A percentile compares a stretch with the other conserved stretches of the same genome.
Conservation (phyloP, 23 tunicate genomes). For the Trididemnum miniatum region DNA sequence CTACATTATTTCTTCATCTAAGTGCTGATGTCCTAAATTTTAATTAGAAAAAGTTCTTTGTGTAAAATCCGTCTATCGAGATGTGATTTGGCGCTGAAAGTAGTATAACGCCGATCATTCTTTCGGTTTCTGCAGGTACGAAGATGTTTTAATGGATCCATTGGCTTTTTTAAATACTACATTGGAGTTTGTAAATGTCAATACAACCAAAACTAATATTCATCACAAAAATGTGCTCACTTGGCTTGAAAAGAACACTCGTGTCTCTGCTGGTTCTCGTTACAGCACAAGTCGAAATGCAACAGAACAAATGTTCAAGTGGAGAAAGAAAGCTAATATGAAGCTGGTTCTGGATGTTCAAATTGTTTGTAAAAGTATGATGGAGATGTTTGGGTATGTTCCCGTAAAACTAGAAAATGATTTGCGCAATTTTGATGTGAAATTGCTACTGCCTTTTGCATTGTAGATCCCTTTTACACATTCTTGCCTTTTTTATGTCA, state of each 20-base stretch:
- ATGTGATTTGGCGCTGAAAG: too few relatives aligned
- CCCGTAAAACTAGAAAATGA: not conserved
- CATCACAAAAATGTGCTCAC: not conserved
- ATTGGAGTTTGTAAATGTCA: not conserved
- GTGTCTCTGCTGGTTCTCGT: not conserved
- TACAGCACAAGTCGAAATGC: slow-evolving; percentile 14
- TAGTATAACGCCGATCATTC: too few relatives aligned
- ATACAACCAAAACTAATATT: not conserved
- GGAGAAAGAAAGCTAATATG: not conserved
- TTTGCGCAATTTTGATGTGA: not conserved
- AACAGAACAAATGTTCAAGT: not conserved
- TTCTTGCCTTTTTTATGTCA: too few relatives aligned
- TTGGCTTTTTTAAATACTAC: not conserved
- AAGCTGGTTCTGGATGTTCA: slow-evolving; percentile 2
- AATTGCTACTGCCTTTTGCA: too few relatives aligned
- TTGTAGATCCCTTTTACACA: too few relatives aligned
- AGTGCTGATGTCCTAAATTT: too few relatives aligned
- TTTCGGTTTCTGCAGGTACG: not conserved
- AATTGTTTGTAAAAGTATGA: not conserved
- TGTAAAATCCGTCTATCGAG: too few relatives aligned
- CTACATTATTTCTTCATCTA: too few relatives aligned
- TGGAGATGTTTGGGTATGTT: slow-evolving; percentile 4
- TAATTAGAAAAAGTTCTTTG: too few relatives aligned
- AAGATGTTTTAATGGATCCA: not conserved
- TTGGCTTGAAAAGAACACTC: not conserved